Evolutionary conservation across 2,797 vertebrate species (phyloP), one percentile per base, ranked within the genome.

Genomic region (Amblyraja radiata): DNA sequence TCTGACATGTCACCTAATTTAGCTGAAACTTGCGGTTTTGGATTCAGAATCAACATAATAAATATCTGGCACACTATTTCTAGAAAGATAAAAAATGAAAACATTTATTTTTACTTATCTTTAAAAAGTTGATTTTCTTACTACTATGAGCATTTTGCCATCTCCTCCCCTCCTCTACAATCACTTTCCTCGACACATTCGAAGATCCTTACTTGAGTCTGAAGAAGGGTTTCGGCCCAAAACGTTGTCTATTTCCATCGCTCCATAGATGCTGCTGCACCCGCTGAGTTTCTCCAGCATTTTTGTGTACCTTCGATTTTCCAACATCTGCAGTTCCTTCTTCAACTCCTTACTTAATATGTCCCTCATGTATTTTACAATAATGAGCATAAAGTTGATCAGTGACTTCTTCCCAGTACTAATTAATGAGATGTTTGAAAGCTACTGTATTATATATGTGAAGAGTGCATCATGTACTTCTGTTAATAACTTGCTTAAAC

Each of bases 351-450:
- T 32, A 32, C 0, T 32, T 32, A 28, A 32, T 65, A 8, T 88
- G 68, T 54, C 71, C 71, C 90, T 91, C 25, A 91, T 73, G 39
- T 46, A 1, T 39, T 91, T 73, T 91, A 91, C 73, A 46, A 73
- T 91, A 46, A 73, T 91, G 36, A 91, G 36, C 13, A 74, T 46
- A 74, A 28, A 68, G 25, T 73, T 25, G 71, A 74, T 91, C 23
- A 91, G 39, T 74, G 68, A 74, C 71, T 91, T 74, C 88, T 54
- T 91, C 88, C 65, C 7, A 11, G 88, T 9, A 46, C 71, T 46
- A 91, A 73, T 73, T 74, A 91, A 74, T 46, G 71, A 28, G 68
- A 91, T 25, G 39, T 74, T 73, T 74, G 74, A 91, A 91, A 91
- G 68, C 90, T 14, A 54, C 36, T 74, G 28, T 91, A 25, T 91